Percentiles rank a stretch among this genome's conserved stretches.
These are phyloP conservation scores for Nasonia vitripennis DNA, from an alignment of 1,140 invertebrate genomes.

Conservation along the genomic window DNA sequence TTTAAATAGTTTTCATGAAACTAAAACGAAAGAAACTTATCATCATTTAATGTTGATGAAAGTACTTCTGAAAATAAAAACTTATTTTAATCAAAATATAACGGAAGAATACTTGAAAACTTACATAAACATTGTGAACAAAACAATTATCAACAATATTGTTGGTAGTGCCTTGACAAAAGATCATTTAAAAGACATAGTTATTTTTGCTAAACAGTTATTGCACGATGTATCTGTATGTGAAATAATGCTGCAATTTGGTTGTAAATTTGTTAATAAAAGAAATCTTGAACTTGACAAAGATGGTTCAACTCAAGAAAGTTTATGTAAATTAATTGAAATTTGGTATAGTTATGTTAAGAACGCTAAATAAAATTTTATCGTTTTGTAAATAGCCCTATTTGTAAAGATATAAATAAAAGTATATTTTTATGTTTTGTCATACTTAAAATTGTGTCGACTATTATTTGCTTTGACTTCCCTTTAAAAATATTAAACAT, in stretches of 20 bases:
- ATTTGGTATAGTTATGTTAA: conserved; percentile 30
- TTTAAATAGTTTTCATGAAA: conserved; percentile 50
- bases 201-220: conserved; percentile 54
- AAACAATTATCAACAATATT: conserved; percentile 54
- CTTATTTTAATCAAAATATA: conserved; percentile 33
- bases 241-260: conserved; percentile 61
- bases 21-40: conserved; percentile 28
- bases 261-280: conserved; percentile 59
- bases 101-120: neutral
- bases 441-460: neutral
- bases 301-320: neutral
- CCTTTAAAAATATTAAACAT: neutral
- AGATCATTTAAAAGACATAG: conserved; percentile 54
- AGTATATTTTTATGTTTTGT: conserved; percentile 5
- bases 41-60: conserved; percentile 29
- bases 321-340: conserved; percentile 34
- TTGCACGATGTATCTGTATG: conserved; percentile 59
- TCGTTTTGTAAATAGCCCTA: conserved; percentile 23
- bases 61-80: neutral
- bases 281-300: neutral
- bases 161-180: conserved; percentile 53
- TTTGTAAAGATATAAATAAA: conserved; percentile 40
- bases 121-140: conserved; percentile 55
- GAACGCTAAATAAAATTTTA: conserved; percentile 5
- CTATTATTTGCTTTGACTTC: neutral